Evolutionary conservation across 2,113 vertebrate species (phyloP), one percentile per base, ranked within the genome.

Genomic region (Perca schrenkii): DNA sequence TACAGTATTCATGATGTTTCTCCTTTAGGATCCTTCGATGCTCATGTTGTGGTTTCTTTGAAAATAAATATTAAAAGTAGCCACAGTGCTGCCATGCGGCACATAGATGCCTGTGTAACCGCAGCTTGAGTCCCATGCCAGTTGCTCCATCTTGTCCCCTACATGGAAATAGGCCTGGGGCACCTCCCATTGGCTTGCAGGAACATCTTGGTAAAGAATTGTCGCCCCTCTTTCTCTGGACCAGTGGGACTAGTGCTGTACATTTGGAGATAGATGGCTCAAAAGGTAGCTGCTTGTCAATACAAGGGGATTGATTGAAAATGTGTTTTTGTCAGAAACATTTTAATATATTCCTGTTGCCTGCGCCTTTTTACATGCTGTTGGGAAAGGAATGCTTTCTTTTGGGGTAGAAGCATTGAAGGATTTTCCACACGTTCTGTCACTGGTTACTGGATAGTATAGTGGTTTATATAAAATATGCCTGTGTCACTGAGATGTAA

Each of bases 61-160:
- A 56, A 54, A 57, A 70, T 40, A 43, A 75, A 63, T 79, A 74
- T 67, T 28, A 22, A 73, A 80, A 71, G 60, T 77, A 36, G 77
- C 43, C 61, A 79, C 61, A 80, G 60, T 80, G 47, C 79, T 72
- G 66, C 74, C 70, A 84, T 80, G 67, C 50, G 1, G 74, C 60
- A 57, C 49, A 65, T 16, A 50, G 62, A 84, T 86, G 73, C 31
- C 81, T 83, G 40, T 69, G 77, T 85, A 72, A 88, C 83, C 89
- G 71, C 89, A 90, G 53, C 43, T 60, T 54, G 60, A 53, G 57
- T 76, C 76, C 52, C 62, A 74, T 47, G 71, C 73, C 77, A 87
- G 76, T 88, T 90, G 56, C 77, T 70, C 84, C 76, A 63, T 82
- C 74, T 19, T 14, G 53, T 79, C 64, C 53, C 53, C 69, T 62